These are phyloP conservation scores for Syndactyla subalaris DNA, from an alignment of 2,797 vertebrate genomes.

Conservation along the genomic window DNA sequence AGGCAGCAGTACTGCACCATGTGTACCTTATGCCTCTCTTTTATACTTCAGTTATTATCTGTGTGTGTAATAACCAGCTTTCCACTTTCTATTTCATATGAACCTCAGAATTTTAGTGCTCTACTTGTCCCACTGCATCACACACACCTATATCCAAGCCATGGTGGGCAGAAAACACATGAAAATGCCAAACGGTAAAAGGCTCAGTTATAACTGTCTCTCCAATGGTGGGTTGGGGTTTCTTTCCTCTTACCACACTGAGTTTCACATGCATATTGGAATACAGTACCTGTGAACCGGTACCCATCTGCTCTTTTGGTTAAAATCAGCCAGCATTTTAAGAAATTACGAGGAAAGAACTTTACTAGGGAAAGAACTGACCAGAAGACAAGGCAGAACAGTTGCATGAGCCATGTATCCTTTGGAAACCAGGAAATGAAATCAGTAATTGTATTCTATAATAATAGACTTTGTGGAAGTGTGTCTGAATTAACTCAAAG, in stretches of 20 bases:
- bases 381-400: not conserved
- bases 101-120: not conserved
- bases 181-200: not conserved
- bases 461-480: not conserved
- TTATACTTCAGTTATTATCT: not conserved
- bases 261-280: not conserved
- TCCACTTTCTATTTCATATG: not conserved
- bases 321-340: not conserved
- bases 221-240: not conserved
- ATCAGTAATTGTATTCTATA: not conserved
- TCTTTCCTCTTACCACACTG: not conserved
- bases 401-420: not conserved
- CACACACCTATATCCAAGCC: fast-evolving
- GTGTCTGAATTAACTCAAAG: not conserved
- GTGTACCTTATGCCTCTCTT: fast-evolving
- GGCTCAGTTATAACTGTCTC: not conserved
- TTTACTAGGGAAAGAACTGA: not conserved
- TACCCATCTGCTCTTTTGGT: not conserved
- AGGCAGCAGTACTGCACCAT: fast-evolving
- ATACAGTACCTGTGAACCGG: not conserved
- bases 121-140: not conserved
- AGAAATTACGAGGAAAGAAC: too few relatives aligned
- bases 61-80: not conserved
- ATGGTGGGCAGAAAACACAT: not conserved
- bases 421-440: constrained; percentile 22